A percentile compares a stretch with the other conserved stretches of the same genome.
These are phyloP conservation scores for Eledone cirrhosa DNA, from an alignment of 2,888 invertebrate genomes.

Conservation along the genomic window DNA sequence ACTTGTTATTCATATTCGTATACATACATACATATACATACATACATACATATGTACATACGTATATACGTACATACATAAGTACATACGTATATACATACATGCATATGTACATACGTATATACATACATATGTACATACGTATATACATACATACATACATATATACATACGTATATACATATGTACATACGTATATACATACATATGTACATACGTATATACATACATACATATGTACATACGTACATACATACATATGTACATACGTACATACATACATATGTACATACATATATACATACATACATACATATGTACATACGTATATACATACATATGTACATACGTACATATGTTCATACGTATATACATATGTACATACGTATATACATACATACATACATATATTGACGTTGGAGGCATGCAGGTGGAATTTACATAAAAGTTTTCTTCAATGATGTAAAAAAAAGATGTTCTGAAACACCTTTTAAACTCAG, in stretches of 20 bases:
- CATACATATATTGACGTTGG: too few relatives aligned
- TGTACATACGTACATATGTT: not conserved
- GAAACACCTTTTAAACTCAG: not conserved
- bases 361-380: not conserved
- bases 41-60: not conserved
- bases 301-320: not conserved
- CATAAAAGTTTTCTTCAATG: too few relatives aligned
- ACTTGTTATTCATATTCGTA: too few relatives aligned
- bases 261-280: slow-evolving; percentile 1
- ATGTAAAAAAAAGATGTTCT: not conserved
- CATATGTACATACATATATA: not conserved
- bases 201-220: not conserved
- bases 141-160: not conserved
- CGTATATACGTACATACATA: not conserved
- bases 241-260: slow-evolving; percentile 21
- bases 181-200: not conserved
- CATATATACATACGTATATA: not conserved
- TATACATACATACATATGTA: slow-evolving; percentile 19
- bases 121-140: not conserved
- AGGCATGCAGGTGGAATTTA: too few relatives aligned
- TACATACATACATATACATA: too few relatives aligned
- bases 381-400: not conserved
- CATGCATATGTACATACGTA: not conserved
- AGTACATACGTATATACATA: not conserved
- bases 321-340: not conserved